A percentile compares a stretch with the other conserved stretches of the same genome.
Conservation (phyloP, 2,113 vertebrate species). For the Isurus oxyrinchus region DNA sequence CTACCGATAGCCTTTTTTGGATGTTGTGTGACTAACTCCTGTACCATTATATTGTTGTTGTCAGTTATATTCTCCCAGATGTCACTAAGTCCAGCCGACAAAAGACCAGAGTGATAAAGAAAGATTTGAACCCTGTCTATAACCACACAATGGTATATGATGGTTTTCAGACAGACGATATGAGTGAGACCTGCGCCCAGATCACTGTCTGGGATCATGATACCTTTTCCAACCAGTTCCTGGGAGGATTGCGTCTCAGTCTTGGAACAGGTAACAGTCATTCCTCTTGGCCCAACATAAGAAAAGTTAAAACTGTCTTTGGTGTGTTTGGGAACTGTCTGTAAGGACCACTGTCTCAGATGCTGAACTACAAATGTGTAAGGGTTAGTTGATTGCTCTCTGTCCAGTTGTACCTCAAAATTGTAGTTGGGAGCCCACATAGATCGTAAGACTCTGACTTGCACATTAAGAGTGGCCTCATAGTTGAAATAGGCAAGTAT, state of each 20-base stretch:
- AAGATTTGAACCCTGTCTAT: constrained; percentile 73
- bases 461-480: neutral
- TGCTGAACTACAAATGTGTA: neutral
- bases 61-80: constrained; percentile 84
- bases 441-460: neutral
- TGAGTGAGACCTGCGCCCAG: constrained; percentile 82
- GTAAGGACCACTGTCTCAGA: too few species aligned
- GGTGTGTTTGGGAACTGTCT: neutral
- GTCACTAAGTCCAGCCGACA: constrained; percentile 78
- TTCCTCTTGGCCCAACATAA: neutral
- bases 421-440: neutral
- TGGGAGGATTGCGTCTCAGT: constrained; percentile 84
- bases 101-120: constrained; percentile 73
- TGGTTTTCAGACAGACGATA: constrained; percentile 75
- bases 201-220: constrained; percentile 84
- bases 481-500: neutral
- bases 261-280: constrained; percentile 71
- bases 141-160: constrained; percentile 99
- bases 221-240: constrained; percentile 58
- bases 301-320: neutral
- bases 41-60: neutral
- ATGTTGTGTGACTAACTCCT: neutral
- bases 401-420: neutral
- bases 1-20: neutral
- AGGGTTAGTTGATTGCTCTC: neutral